Evolutionary conservation across 2,888 invertebrate species (phyloP), one percentile per base, ranked within the genome.

Genomic region (Rhaphigaster nebulosa): DNA sequence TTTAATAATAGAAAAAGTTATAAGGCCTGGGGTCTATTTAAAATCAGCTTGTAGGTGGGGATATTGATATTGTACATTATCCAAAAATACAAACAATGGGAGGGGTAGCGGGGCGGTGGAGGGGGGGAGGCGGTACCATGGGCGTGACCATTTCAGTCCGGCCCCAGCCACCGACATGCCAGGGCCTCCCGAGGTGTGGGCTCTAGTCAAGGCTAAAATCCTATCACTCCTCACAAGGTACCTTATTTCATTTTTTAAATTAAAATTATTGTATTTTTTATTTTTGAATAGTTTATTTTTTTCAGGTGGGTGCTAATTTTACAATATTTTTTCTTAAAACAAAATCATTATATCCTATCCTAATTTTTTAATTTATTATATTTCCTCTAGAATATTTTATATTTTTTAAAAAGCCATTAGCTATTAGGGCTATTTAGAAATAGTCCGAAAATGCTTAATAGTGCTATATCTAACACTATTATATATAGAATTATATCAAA

Each of bases 111-210:
- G 87, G 87, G 50, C 23, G 70, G 34, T 45, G 89, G 45, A 8
- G 88, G 60, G 56, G 34, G 54, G 38, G 38, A 52, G 87, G 87
- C 84, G 84, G 84, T 45, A 6, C 84, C 45, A 84, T 41, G 87
- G 87, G 87, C 87, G 87, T 23, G 34, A 12, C 45, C 65, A 18
- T 13, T 52, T 56, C 70, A 89, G 89, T 89, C 52, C 89, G 89
- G 89, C 89, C 89, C 89, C 89, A 89, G 89, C 65, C 76, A 50
- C 76, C 89, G 89, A 89, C 20, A 89, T 89, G 89, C 89, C 89
- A 45, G 89, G 89, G 89, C 70, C 89, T 89, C 89, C 89, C 76
- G 89, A 89, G 89, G 76, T 89, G 41, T 41, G 60, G 34, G 76
- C 89, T 20, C 76, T 89, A 15, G 76, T 89, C 89, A 89, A 89